A percentile compares a stretch with the other conserved stretches of the same genome.
Conservation (phyloP, 2,113 vertebrate species). For the Setophaga coronata region DNA sequence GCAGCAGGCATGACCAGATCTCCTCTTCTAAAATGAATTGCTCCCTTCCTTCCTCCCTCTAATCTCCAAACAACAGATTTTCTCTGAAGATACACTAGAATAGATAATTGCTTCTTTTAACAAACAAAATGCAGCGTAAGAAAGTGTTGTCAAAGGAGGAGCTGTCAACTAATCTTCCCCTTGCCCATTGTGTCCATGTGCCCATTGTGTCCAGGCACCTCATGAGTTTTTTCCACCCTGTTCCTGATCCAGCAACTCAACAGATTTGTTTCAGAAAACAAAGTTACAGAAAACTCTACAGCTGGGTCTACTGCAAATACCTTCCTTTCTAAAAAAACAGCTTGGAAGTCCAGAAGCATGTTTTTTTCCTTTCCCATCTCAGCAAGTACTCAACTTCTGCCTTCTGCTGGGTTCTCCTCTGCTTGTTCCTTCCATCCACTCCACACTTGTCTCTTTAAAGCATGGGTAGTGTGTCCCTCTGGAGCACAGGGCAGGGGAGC, state of each 20-base stretch:
- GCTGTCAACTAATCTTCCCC: neutral
- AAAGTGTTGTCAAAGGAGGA: neutral
- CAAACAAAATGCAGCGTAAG: neutral
- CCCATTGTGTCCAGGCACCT: neutral
- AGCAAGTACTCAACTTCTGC: neutral
- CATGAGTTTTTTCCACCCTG: neutral
- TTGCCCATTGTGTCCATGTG: neutral
- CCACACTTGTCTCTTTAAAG: neutral
- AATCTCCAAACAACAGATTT: neutral
- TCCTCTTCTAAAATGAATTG: neutral
- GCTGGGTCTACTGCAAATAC: neutral
- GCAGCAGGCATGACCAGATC: neutral
- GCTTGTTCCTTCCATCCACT: neutral
- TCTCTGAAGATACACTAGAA: neutral
- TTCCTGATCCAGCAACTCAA: neutral
- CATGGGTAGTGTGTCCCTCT: accelerated
- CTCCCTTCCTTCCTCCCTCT: neutral
- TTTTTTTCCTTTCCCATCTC: neutral
- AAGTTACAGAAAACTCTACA: neutral
- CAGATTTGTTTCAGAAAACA: neutral
- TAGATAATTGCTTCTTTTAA: neutral
- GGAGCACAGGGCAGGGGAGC: neutral
- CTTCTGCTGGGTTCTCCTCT: neutral
- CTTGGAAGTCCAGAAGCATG: neutral
- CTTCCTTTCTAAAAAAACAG: neutral